Percentiles rank a stretch among this genome's conserved stretches.
phyloP scores from a whole-genome alignment of 2,797 vertebrate genomes.

The Mormyrus hasselquistii region DNA sequence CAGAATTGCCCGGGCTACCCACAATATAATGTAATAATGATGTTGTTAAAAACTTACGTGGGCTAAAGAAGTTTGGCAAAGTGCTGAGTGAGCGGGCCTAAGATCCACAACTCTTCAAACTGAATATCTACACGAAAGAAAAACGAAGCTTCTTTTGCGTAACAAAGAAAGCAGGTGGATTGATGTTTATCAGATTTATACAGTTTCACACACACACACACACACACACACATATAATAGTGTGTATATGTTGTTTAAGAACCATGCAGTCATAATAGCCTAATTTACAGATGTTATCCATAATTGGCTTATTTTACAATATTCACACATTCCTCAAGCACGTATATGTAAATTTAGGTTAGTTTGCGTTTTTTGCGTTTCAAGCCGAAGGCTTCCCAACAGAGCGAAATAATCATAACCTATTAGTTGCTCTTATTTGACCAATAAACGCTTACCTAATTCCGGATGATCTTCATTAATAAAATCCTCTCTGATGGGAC shows the following conservation, averaged over 20 bases:
- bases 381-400: neutral
- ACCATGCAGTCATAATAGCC: neutral
- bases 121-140: neutral
- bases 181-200: neutral
- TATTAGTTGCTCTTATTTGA: neutral
- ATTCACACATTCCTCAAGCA: neutral
- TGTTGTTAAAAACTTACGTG: neutral
- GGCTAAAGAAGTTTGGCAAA: neutral
- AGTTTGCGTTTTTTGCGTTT: neutral
- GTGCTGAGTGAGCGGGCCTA: neutral
- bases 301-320: neutral
- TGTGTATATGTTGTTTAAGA: neutral
- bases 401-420: neutral
- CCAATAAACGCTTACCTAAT: neutral
- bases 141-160: neutral
- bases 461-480: neutral
- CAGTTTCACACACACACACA: neutral
- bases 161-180: neutral
- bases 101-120: neutral
- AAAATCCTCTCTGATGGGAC: neutral
- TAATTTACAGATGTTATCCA: neutral
- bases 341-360: neutral
- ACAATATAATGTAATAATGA: neutral
- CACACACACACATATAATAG: no score
- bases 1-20: neutral